Base-by-base conservation (phyloP, 2,888 invertebrate genomes). In the Stegana nigrithorax region DNA sequence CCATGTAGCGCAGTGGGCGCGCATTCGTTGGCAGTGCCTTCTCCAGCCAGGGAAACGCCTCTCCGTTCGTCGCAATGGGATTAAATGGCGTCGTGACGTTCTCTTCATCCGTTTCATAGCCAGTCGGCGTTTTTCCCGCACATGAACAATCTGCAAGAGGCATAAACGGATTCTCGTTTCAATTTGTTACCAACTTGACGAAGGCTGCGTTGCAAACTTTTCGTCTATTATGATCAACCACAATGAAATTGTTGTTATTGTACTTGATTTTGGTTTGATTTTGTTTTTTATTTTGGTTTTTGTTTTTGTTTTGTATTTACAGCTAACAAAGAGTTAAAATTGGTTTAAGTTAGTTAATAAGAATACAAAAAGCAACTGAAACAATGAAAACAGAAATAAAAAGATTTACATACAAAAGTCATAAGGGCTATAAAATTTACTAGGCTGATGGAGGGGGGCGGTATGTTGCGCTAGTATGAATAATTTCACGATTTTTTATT, bases 1-100 rank as follows among this genome's bases (percentile, higher is more conserved):
- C 89, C 81, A 92, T 92, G 83, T 97, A 97, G 71, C 93, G 91
- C 72, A 91, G 89, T 12, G 96, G 96, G 81, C 90, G 90, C 44
- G 92, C 90, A 83, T 90, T 92, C 36, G 89, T 89, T 0, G 96
- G 96, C 71, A 96, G 88, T 67, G 94, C 88, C 73, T 91, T 88
- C 80, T 91, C 90, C 78, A 91, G 88, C 92, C 93, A 93, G 63
- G 93, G 92, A 83, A 92, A 93, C 68, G 90, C 87, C 85, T 93
- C 89, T 19, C 92, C 92, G 78, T 91, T 91, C 62, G 92, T 91
- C 65, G 92, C 91, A 75, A 90, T 88, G 65, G 91, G 91, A 79
- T 90, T 89, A 71, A 89, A 87, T 66, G 88, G 87, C 78, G 87
- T 87, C 69, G 90, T 89, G 81, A 88, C 87, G 84, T 90, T 90